A percentile compares a stretch with the other conserved stretches of the same genome.
Evolutionary conservation across 2,113 vertebrate species (phyloP).

Genomic region (Engraulis encrasicolus): DNA sequence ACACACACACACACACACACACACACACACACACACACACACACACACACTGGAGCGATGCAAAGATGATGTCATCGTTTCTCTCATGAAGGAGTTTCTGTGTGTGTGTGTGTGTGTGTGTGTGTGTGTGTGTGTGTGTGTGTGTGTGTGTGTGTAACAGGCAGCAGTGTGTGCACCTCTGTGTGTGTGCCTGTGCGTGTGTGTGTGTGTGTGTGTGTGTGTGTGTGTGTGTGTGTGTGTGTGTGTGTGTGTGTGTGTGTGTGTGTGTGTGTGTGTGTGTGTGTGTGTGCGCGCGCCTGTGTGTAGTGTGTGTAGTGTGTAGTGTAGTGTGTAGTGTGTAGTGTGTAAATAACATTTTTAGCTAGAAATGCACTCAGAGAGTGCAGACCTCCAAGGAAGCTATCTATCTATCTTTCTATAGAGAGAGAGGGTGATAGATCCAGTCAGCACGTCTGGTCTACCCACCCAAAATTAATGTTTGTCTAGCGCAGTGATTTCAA

Average conservation of each 20-base stretch:
- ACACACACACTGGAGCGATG: not conserved
- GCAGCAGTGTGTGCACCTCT: too few species aligned
- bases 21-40: slow-evolving; percentile 24
- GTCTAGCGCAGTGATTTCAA: too few species aligned
- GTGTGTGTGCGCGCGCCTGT: not conserved
- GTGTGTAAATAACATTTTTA: too few species aligned
- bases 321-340: not conserved
- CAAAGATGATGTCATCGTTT: slow-evolving; percentile 43
- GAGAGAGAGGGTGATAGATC: too few species aligned
- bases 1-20: slow-evolving; percentile 19
- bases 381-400: too few species aligned
- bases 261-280: not conserved
- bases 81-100: not conserved
- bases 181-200: not conserved
- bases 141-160: not conserved
- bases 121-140: not conserved
- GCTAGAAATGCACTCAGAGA: too few species aligned
- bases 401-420: too few species aligned
- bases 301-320: not conserved
- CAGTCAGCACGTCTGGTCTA: too few species aligned
- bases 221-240: slow-evolving; percentile 18
- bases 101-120: slow-evolving; percentile 25
- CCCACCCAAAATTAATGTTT: too few species aligned
- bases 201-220: slow-evolving; percentile 12
- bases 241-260: slow-evolving; percentile 32